Conservation (phyloP, 2,797 vertebrate genomes). For the Perodicticus potto region DNA sequence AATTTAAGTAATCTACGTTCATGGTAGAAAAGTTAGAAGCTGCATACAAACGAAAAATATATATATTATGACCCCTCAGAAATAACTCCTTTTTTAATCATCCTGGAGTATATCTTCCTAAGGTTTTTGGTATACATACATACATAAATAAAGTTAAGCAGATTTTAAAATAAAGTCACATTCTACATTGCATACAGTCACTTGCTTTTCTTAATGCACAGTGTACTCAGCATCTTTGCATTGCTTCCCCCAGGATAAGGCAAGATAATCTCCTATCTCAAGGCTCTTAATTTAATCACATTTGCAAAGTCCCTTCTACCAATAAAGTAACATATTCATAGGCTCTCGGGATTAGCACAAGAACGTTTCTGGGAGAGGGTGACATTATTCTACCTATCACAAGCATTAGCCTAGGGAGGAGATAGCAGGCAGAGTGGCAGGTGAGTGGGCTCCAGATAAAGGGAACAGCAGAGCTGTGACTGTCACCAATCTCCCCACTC, state of each 20-base stretch:
- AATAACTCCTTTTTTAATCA: background rate
- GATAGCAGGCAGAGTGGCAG: too few species aligned
- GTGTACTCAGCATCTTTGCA: background rate
- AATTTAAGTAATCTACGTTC: background rate
- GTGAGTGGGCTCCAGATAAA: background rate
- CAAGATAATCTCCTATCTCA: background rate
- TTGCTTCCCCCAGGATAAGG: background rate
- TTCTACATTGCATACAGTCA: background rate
- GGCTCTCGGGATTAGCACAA: background rate
- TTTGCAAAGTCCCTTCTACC: background rate
- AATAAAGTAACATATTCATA: background rate
- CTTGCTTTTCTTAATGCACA: background rate
- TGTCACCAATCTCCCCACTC: background rate
- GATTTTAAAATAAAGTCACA: conserved; percentile 40
- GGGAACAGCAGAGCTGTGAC: background rate
- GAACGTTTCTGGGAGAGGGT: background rate
- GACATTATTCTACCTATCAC: background rate
- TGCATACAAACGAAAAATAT: background rate
- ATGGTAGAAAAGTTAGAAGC: background rate
- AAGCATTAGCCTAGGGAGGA: background rate
- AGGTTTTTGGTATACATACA: background rate
- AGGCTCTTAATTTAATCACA: conserved; percentile 13
- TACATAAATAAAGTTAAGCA: background rate
- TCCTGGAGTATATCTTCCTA: background rate
- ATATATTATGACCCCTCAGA: background rate